These are phyloP conservation scores for Coluber constrictor DNA, from an alignment of 2,797 vertebrate species.

Conservation along the genomic window DNA sequence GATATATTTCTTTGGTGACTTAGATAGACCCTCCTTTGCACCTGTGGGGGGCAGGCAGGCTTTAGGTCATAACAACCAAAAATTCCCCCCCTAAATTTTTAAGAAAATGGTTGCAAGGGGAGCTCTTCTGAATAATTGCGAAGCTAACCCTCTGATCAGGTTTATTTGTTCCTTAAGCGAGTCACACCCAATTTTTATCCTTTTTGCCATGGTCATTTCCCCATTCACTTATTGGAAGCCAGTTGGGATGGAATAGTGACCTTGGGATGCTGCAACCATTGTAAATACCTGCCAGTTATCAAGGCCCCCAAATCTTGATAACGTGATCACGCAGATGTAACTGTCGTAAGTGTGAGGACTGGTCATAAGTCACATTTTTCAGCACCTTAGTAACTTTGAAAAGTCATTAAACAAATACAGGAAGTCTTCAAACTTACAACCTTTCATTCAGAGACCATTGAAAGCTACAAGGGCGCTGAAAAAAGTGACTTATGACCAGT, in stretches of 20 bases:
- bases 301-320: background rate
- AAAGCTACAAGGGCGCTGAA: background rate
- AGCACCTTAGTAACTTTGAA: background rate
- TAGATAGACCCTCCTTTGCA: background rate
- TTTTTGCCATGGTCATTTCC: no score
- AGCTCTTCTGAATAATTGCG: background rate
- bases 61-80: background rate
- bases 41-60: fast-evolving
- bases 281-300: fast-evolving
- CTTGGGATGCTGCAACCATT: background rate
- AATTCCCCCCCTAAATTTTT: no score
- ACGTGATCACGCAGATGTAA: background rate
- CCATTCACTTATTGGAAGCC: background rate
- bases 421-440: background rate
- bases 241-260: background rate
- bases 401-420: background rate
- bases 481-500: background rate
- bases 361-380: background rate
- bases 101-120: background rate
- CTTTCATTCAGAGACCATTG: background rate
- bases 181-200: no score
- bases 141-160: background rate
- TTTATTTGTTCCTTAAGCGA: background rate
- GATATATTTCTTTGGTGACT: no score
- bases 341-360: background rate